Evolutionary conservation across 2,797 vertebrate species (phyloP), one percentile per base, ranked within the genome.

Genomic region (Dendrocincla fuliginosa): DNA sequence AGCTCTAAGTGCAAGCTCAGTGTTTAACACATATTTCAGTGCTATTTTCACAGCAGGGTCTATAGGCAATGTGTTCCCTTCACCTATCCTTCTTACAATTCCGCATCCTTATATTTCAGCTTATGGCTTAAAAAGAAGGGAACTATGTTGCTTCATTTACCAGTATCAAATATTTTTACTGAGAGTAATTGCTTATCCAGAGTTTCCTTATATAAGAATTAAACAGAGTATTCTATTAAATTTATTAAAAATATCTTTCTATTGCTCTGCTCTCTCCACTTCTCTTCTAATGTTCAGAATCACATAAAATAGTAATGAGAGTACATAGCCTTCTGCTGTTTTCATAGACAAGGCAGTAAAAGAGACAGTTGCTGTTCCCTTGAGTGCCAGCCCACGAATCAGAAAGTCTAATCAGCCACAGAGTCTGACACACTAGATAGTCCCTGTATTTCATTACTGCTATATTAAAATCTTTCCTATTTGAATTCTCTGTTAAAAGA

Each of bases 311-410:
- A 95, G 91, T 96, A 96, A 96, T 93, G 89, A 96, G 95, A 84
- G 42, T 50, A 90, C 91, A 91, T 67, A 97, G 95, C 91, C 87
- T 96, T 95, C 96, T 97, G 95, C 96, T 93, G 94, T 94, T 96
- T 96, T 93, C 90, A 68, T 41, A 96, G 90, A 91, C 80, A 84
- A 94, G 91, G 94, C 96, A 97, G 91, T 93, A 95, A 96, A 96
- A 95, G 91, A 96, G 93, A 90, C 91, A 96, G 96, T 90, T 96
- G 96, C 96, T 92, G 85, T 77, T 97, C 95, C 94, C 96, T 60
- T 52, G 94, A 95, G 96, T 95, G 87, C 94, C 35, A 89, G 85
- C 77, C 88, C 84, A 95, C 64, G 70, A 94, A 97, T 96, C 95
- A 96, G 90, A 95, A 95, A 95, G 91, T 96, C 93, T 96, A 89